Base-by-base conservation (phyloP, 2,888 invertebrate species). In the Pharmacophagus antenor region DNA sequence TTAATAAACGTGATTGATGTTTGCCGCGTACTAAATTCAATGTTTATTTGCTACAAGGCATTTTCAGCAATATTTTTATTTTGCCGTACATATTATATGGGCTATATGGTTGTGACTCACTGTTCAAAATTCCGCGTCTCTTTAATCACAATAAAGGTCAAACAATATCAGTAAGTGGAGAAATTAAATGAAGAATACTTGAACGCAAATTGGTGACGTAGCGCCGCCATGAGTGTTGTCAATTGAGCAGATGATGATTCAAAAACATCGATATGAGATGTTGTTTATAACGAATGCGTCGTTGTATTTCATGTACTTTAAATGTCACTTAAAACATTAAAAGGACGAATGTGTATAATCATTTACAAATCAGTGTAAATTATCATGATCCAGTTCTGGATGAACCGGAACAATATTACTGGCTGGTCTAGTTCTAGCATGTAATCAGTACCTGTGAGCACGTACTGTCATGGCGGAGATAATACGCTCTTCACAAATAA, bases 181-280 rank as follows among this genome's bases (percentile, higher is more conserved):
- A 61, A 61, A 62, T 63, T 66, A 62, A 66, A 67, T 63, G 64
- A 64, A 64, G 58, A 62, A 58, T 62, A 63, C 53, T 62, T 53
- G 58, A 56, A 66, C 61, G 61, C 64, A 63, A 64, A 63, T 64
- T 61, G 58, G 58, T 64, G 65, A 63, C 64, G 67, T 74, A 72
- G 73, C 44, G 41, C 56, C 47, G 66, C 68, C 68, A 68, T 68
- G 67, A 63, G 70, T 65, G 67, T 67, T 63, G 66, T 75, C 78
- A 83, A 82, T 85, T 82, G 77, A 75, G 69, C 62, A 65, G 70
- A 65, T 71, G 74, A 77, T 83, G 84, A 83, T 81, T 84, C 82
- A 81, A 80, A 77, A 78, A 72, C 79, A 79, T 81, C 79, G 73
- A 69, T 69, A 71, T 70, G 31, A 31, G 12, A 31, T 15, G 1